phyloP scores from a whole-genome alignment of 2,113 vertebrate species.

The Cepphus grylle region DNA sequence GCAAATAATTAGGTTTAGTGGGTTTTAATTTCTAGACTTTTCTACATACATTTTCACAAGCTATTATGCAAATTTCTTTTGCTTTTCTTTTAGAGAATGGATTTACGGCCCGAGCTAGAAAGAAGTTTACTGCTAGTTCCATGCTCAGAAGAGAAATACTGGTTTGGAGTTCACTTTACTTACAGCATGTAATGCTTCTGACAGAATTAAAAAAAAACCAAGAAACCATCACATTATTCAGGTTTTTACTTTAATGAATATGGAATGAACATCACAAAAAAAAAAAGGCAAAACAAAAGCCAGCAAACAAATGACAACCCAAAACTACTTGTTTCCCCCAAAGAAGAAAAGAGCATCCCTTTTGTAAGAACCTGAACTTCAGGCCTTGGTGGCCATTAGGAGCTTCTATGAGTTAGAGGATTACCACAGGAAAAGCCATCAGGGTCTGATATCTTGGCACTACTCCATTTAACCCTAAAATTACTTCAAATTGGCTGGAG shows the following conservation, averaged over 20 bases:
- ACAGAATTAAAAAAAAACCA: background rate
- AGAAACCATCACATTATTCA: background rate
- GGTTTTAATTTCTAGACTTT: background rate
- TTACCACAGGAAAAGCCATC: background rate
- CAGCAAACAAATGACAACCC: background rate
- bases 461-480: background rate
- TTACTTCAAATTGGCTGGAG: background rate
- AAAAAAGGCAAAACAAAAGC: background rate
- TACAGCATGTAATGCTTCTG: background rate
- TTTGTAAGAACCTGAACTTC: background rate
- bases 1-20: background rate
- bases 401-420: background rate
- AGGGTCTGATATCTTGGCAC: background rate
- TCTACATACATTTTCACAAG: background rate
- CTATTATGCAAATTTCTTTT: background rate
- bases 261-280: background rate
- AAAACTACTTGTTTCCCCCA: background rate
- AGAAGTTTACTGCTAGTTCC: background rate
- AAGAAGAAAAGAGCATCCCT: background rate
- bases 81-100: background rate
- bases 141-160: background rate
- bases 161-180: background rate
- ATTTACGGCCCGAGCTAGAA: background rate
- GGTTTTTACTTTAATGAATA: background rate
- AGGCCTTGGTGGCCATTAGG: background rate